Percentiles rank a stretch among this genome's conserved stretches.
These are phyloP conservation scores for Colius striatus DNA, from an alignment of 2,113 vertebrate genomes.

Conservation along the genomic window DNA sequence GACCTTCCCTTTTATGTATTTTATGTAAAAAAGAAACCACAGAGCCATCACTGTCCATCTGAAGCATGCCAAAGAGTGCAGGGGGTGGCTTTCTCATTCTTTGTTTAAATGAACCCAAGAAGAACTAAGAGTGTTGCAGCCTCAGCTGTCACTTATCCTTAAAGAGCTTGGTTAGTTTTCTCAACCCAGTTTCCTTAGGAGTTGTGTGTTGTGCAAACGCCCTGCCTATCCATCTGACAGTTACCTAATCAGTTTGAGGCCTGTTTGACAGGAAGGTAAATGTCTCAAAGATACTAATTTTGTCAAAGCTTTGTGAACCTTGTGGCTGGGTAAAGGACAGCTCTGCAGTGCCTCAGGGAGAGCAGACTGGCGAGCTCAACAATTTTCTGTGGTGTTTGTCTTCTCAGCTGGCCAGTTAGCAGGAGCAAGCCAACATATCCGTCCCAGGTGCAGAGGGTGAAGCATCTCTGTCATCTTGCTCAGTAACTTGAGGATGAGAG, in stretches of 20 bases:
- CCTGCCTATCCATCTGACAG: background rate
- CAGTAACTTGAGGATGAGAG: background rate
- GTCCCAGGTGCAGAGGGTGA: background rate
- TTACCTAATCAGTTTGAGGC: background rate
- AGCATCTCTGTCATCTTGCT: background rate
- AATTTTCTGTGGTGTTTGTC: background rate
- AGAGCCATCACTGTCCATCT: background rate
- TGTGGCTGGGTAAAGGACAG: background rate
- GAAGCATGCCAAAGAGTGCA: background rate
- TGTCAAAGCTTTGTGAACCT: background rate
- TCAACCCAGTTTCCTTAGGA: background rate
- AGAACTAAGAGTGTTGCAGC: background rate
- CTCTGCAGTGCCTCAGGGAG: background rate
- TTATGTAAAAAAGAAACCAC: background rate
- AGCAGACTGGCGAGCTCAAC: accelerated
- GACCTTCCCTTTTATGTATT: background rate
- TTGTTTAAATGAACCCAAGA: background rate
- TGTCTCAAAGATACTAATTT: background rate
- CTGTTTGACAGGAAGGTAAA: background rate
- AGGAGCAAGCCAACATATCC: accelerated
- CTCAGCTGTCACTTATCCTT: background rate
- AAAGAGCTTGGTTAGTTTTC: background rate
- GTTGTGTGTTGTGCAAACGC: background rate
- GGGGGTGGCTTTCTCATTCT: background rate
- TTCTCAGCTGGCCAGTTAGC: background rate